Evolutionary conservation across 2,888 invertebrate genomes (phyloP).

Genomic region (Nesidiocoris tenuis): DNA sequence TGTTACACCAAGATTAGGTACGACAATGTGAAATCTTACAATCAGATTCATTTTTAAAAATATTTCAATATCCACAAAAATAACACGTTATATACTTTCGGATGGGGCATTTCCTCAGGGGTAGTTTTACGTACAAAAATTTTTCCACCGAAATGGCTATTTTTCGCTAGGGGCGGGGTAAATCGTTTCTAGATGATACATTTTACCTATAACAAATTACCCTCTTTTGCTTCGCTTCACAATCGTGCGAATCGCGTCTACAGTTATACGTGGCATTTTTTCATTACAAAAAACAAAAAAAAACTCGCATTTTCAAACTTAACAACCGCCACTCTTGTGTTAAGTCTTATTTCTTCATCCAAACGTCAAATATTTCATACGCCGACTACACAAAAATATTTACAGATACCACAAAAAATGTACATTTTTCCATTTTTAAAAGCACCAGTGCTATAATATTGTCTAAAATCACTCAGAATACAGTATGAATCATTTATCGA

Average conservation of each 20-base stretch:
- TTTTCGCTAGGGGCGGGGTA: too few species aligned
- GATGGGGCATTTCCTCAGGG: constrained; percentile 35
- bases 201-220: not conserved
- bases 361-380: not conserved
- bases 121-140: too few species aligned
- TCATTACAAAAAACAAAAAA: constrained; percentile 16
- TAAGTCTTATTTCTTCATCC: not conserved
- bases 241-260: not conserved
- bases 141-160: too few species aligned
- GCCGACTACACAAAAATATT: not conserved
- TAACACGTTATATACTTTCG: not conserved
- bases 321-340: not conserved
- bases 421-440: constrained; percentile 12
- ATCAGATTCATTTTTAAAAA: not conserved
- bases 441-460: constrained; percentile 42
- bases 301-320: not conserved
- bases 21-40: not conserved
- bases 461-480: constrained; percentile 37
- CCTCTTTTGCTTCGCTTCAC: not conserved
- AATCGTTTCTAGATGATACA: not conserved
- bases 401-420: constrained; percentile 8
- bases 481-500: constrained; percentile 15
- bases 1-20: not conserved
- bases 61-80: not conserved
- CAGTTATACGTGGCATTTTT: not conserved